phyloP scores from a whole-genome alignment of 30 jellyfish, hydroid and myxozoan species.

The Aurelia aurita complex sp. Pacific region DNA sequence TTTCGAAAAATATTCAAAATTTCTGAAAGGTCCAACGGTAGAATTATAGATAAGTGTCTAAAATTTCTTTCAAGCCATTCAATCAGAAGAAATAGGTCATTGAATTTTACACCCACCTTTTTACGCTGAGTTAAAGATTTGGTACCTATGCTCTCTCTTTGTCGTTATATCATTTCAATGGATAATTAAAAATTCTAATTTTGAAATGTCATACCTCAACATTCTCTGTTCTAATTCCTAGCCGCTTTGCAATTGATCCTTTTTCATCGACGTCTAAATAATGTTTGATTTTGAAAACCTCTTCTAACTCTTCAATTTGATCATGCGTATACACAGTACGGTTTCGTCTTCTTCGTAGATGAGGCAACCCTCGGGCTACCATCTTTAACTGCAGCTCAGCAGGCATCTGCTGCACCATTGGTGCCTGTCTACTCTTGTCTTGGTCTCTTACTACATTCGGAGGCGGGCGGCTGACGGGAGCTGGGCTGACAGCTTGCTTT shows the following conservation, averaged over 20 bases:
- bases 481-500: conserved; percentile 46
- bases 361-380: conserved; percentile 66
- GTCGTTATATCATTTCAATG: too few relatives aligned
- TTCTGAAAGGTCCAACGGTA: too few relatives aligned
- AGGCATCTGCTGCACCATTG: conserved; percentile 38
- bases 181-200: not conserved
- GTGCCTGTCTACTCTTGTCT: conserved; percentile 23
- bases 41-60: too few relatives aligned
- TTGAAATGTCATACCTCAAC: conserved; percentile 46
- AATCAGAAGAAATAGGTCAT: too few relatives aligned
- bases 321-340: conserved; percentile 83
- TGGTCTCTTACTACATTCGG: conserved; percentile 30
- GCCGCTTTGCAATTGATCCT: conserved; percentile 57
- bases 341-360: conserved; percentile 65
- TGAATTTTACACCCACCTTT: too few relatives aligned
- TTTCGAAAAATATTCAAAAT: too few relatives aligned
- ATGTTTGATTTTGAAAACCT: conserved; percentile 67
- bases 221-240: conserved; percentile 69
- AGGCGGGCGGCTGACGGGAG: conserved; percentile 30
- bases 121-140: too few relatives aligned
- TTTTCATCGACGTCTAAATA: conserved; percentile 74
- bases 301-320: conserved; percentile 72
- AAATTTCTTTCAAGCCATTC: too few relatives aligned
- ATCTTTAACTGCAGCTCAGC: conserved; percentile 55
- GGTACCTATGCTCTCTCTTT: too few relatives aligned